Base-by-base conservation (phyloP, 2,113 vertebrate species). In the Oreotrochilus melanogaster region DNA sequence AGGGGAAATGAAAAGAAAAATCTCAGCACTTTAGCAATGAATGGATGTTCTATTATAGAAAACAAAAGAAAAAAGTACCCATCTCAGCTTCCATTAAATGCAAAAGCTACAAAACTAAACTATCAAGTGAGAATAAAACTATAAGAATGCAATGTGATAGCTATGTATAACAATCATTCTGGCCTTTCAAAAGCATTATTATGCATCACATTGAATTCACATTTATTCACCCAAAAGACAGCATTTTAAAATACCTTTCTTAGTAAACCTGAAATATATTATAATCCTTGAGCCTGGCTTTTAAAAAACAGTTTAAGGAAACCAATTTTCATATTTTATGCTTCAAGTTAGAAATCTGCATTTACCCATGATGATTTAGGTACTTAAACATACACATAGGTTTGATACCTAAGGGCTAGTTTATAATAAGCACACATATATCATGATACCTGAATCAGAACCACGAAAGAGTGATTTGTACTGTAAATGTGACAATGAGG, bases 121-220 rank as follows among this genome's bases (percentile, higher is more conserved):
- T 62, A 45, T 33, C 56, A 75, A 66, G 39, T 82, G 95, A 85
- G 72, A 15, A 2, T 16, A 33, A 88, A 81, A 78, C 15, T 93
- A 86, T 79, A 37, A 37, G 23, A 88, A 74, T 25, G 3, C 1
- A 66, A 62, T 88, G n/a, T 82, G 62, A 93, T 47, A 89, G 79
- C 7, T 47, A 66, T 17, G 10, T 82, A 94, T n/a, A 91, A 87
- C 31, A 93, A 94, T 78, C 6, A 83, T 89, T 89, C 42, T 71
- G 35, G 53, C 79, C 79, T 95, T 89, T 94, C 69, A 88, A 93
- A 96, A 96, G 8, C 62, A 65, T 54, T 91, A 37, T 83, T 92
- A 69, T 33, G n/a, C 24, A 39, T 62, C 65, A 66, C 22, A 79
- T 75, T 95, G 67, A 83, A 84, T 89, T 85, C 53, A 89, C 75